These are phyloP conservation scores for Ahaetulla prasina DNA, from an alignment of 2,113 vertebrate genomes.

Conservation along the genomic window DNA sequence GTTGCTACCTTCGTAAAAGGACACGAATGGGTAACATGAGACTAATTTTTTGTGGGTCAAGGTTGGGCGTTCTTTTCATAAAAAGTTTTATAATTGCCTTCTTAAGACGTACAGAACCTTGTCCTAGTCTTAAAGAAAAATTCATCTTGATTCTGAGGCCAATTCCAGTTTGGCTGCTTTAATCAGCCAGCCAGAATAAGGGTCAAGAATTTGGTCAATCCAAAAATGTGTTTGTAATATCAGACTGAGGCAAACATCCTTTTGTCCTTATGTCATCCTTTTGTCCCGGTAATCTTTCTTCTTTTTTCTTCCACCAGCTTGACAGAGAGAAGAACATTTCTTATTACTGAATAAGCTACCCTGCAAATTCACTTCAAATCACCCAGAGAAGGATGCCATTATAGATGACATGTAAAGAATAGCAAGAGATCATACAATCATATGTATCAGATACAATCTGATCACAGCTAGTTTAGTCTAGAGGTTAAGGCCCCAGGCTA, in stretches of 20 bases:
- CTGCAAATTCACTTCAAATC: background rate
- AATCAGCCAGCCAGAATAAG: background rate
- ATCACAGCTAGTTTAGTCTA: background rate
- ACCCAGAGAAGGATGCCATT: background rate
- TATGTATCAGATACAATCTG: background rate
- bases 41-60: background rate
- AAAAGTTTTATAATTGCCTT: background rate
- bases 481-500: background rate
- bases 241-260: background rate
- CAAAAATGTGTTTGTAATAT: background rate
- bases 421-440: background rate
- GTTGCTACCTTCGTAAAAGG: background rate
- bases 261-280: background rate
- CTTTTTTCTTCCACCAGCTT: background rate
- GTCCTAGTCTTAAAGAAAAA: background rate
- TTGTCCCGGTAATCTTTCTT: background rate
- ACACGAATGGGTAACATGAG: background rate
- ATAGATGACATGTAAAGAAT: background rate
- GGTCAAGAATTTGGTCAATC: background rate
- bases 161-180: background rate
- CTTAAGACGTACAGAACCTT: background rate
- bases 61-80: background rate
- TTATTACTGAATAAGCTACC: background rate
- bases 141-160: background rate
- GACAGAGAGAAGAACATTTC: background rate